Evolutionary conservation across 2,797 vertebrate genomes (phyloP).

Genomic region (Hoplostethus mediterraneus): DNA sequence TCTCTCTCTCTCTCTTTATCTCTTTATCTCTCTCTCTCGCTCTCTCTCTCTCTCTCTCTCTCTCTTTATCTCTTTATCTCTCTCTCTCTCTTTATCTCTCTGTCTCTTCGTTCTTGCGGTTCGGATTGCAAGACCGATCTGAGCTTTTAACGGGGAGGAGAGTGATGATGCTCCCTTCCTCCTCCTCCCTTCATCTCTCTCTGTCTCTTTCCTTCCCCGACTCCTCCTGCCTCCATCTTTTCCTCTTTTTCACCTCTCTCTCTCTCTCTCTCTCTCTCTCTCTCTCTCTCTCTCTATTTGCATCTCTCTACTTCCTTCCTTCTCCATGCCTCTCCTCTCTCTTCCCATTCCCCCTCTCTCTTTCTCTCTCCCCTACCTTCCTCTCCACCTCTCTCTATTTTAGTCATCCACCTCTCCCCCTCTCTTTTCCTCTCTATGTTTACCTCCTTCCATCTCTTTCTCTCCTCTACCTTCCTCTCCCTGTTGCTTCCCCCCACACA

Average conservation of each 20-base stretch:
- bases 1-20: neutral
- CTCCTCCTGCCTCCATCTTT: slow-evolving; percentile 10
- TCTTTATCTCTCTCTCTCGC: neutral
- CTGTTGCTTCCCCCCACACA: neutral
- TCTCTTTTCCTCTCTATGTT: neutral
- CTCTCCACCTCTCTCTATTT: neutral
- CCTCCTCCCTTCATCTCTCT: slow-evolving; percentile 4
- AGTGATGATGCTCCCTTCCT: neutral
- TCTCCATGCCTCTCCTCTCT: neutral
- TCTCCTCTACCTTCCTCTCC: neutral
- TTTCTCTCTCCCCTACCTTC: neutral
- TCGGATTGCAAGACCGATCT: neutral
- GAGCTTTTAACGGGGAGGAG: neutral
- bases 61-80: slow-evolving; percentile 4
- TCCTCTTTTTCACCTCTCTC: neutral
- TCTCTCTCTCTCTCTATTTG: slow-evolving; percentile 7
- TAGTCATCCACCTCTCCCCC: neutral
- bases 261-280: slow-evolving; percentile 5
- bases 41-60: neutral
- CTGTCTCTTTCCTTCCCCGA: neutral
- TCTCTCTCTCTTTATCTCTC: neutral
- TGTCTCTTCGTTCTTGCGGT: neutral
- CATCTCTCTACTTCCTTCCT: neutral
- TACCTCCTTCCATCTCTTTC: neutral
- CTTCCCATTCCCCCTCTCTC: neutral